Evolutionary conservation across 2,888 invertebrate species (phyloP), one percentile per base, ranked within the genome.

Genomic region (Lampropteryx suffumata): DNA sequence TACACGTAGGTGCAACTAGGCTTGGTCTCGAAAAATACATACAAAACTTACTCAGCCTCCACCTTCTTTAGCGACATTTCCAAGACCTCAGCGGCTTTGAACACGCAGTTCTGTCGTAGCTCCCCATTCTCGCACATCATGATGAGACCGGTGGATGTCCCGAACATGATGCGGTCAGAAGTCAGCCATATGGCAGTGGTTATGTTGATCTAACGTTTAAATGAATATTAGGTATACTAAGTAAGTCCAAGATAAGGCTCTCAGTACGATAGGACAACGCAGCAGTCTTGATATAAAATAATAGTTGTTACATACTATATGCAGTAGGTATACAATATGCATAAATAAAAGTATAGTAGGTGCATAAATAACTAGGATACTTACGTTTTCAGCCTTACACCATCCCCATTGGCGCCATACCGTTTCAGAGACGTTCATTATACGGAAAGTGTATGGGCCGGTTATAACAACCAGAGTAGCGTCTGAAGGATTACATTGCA

Each of bases 121-220:
- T 98, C 98, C 0, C 97, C 97, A 61, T 95, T 95, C 76, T 98
- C 98, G 47, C 98, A 92, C 51, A 97, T 87, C 71, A 97, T 90
- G 29, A 98, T 89, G 57, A 93, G 90, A 14, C 97, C 97, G 50
- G 92, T 93, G 47, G 92, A 91, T 0, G 97, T 96, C 1, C 98
- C 98, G 35, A 94, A 94, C 59, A 97, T 83, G n/a, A 98, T 91
- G 41, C 96, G 90, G 68, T 98, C 98, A 51, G 95, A 92, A 1
- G 95, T 94, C 33, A 98, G 76, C 96, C 98, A 98, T 59, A 95
- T 93, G 66, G 95, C 93, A 36, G 94, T 94, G 8, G 94, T 93
- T 62, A 96, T 93, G 54, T 93, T 91, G 44, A 95, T 92, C 68
- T 93, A 91, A 26, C 41, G 29, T 42, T 35, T 35, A 6, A 32